Evolutionary conservation across 1,140 invertebrate species (phyloP).

Genomic region (Geopemphigus sp.): DNA sequence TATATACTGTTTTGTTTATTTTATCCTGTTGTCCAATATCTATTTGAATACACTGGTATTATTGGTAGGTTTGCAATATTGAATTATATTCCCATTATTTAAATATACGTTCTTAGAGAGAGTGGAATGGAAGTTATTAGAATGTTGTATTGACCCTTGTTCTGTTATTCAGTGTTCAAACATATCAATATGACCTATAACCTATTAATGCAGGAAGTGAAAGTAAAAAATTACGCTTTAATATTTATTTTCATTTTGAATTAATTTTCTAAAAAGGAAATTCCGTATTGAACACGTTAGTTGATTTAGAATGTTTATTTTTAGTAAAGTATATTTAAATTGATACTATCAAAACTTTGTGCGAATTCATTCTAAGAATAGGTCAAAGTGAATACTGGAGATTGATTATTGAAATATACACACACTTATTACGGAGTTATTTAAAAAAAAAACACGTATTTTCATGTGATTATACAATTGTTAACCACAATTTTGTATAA

Average conservation of each 20-base stretch:
- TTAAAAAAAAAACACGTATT: too few relatives aligned
- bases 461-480: too few relatives aligned
- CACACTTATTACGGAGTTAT: too few relatives aligned
- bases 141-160: conserved; percentile 14
- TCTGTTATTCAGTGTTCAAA: not conserved
- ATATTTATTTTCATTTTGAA: not conserved
- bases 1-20: not conserved
- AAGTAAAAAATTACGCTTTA: conserved; percentile 18
- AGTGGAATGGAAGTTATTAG: conserved; percentile 6
- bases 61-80: not conserved
- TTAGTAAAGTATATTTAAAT: too few relatives aligned
- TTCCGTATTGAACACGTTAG: not conserved
- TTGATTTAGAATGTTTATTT: not conserved
- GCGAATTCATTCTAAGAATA: too few relatives aligned
- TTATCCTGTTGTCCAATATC: not conserved
- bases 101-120: not conserved
- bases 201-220: conserved; percentile 10
- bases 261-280: not conserved
- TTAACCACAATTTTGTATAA: too few relatives aligned
- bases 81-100: not conserved
- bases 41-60: not conserved
- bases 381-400: too few relatives aligned
- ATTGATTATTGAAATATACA: too few relatives aligned
- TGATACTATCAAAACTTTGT: too few relatives aligned
- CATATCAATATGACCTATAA: conserved; percentile 18